Evolutionary conservation across 2,888 invertebrate genomes (phyloP).

Genomic region (Podabrus alpinus): DNA sequence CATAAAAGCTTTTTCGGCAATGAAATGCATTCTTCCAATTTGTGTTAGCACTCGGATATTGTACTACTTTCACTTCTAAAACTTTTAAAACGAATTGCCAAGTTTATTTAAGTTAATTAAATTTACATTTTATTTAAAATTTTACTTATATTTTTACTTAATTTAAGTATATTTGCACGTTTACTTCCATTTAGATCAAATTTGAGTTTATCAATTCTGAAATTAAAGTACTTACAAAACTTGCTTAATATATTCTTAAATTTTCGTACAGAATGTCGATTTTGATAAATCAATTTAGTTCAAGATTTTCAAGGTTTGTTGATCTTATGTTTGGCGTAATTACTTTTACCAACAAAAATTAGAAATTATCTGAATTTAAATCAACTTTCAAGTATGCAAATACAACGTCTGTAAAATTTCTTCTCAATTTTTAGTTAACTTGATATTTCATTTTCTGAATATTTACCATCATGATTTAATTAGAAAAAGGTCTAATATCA

Average conservation of each 20-base stretch:
- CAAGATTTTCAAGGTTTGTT: not conserved
- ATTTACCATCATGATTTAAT: not conserved
- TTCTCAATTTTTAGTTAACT: not conserved
- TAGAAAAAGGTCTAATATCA: too few relatives aligned
- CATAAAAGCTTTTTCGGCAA: slow-evolving; percentile 26
- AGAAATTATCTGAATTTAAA: not conserved
- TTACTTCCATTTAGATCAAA: not conserved
- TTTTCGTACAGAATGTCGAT: not conserved
- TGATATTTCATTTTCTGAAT: not conserved
- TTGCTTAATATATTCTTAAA: not conserved
- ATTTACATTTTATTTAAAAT: slow-evolving; percentile 43
- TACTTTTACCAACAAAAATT: not conserved
- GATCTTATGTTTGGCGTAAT: not conserved
- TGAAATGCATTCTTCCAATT: slow-evolving; percentile 27
- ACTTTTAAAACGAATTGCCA: slow-evolving; percentile 36
- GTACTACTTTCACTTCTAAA: slow-evolving; percentile 5
- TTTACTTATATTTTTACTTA: slow-evolving; percentile 33
- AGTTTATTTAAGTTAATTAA: slow-evolving; percentile 41
- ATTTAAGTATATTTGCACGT: not conserved
- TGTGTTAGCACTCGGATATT: slow-evolving; percentile 14
- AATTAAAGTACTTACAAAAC: not conserved
- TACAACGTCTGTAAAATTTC: not conserved
- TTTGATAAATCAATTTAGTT: not conserved
- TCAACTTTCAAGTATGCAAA: not conserved
- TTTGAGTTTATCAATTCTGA: not conserved